Base-by-base conservation (phyloP, 2,888 invertebrate species). In the Scrobipalpa atriplicella region DNA sequence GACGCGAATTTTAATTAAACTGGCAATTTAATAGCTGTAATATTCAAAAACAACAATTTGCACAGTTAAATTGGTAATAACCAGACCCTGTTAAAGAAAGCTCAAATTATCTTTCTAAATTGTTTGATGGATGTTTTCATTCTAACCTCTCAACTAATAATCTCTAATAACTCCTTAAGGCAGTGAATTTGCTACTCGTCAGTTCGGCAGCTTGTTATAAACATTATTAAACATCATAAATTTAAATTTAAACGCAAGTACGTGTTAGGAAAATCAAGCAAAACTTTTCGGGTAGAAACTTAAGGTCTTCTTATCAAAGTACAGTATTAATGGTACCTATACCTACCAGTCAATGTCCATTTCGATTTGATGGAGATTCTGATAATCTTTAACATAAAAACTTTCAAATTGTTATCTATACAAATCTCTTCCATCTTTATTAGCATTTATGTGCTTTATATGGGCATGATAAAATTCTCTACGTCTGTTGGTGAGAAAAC, bases 51-150 rank as follows among this genome's bases (percentile, higher is more conserved):
- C 58, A 58, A 16, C 16, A 56, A 21, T 29, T 56, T 56, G 58
- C 38, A 58, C 38, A 38, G 58, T 38, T 36, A n/a, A 38, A 58
- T 58, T 36, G 58, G 3, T 58, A 36, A 58, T 38, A 58, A 58
- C 58, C 10, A 29, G 58, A 16, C 38, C 10, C 58, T 58, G 38
- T 62, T 43, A 64, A 52, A 64, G 64, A 63, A 63, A 52, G 63
- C 38, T 36, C 52, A 63, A n/a, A 63, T 52, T 52, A 63, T 36
- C 47, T 62, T 61, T 51, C 11, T 60, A 36, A n/a, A 61, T 51
- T 61, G 13, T 36, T 60, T 65, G 65, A 65, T 38, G 47, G 19
- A 60, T 58, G 43, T 65, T 65, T 65, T 60, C 18, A 60, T 64
- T 19, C 16, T 51, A 51, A 51, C 18, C 21, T 11, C 38, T 7